Evolutionary conservation across 2,888 invertebrate genomes (phyloP).

Genomic region (Trissolcus japonicus): DNA sequence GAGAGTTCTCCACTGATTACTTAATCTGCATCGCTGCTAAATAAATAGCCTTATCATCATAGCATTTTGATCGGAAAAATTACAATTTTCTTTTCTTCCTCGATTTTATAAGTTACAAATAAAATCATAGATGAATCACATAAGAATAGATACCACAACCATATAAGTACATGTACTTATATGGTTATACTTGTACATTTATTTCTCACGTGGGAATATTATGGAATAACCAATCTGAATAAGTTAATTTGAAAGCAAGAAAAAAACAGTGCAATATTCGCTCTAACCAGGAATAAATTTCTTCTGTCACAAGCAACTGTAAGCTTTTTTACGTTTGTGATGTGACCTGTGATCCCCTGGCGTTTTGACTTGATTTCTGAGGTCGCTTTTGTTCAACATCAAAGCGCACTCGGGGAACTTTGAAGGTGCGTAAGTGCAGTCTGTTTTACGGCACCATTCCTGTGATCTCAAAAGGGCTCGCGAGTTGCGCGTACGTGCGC

Average conservation of each 20-base stretch:
- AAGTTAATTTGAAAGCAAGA: background rate
- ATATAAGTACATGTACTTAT: too few species aligned
- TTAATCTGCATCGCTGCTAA: conserved; percentile 19
- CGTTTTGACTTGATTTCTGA: conserved; percentile 52
- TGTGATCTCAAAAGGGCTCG: conserved; percentile 59
- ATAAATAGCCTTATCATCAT: too few species aligned
- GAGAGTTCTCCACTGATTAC: conserved; percentile 21
- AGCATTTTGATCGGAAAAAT: too few species aligned
- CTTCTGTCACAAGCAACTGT: conserved; percentile 37
- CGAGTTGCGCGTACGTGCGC: conserved; percentile 49
- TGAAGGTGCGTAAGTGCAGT: conserved; percentile 58
- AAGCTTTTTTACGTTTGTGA: conserved; percentile 20
- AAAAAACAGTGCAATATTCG: conserved; percentile 23
- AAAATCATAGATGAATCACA: too few species aligned
- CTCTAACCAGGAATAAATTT: conserved; percentile 16
- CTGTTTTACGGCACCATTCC: conserved; percentile 56
- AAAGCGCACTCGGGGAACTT: conserved; percentile 53
- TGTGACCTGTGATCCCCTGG: conserved; percentile 38
- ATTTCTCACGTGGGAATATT: too few species aligned
- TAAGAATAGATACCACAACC: too few species aligned
- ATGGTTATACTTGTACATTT: too few species aligned
- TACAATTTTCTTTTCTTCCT: too few species aligned
- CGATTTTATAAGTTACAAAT: too few species aligned
- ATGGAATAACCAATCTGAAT: too few species aligned
- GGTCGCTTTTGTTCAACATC: conserved; percentile 57